These are phyloP conservation scores for Drosophila neocordata DNA, from an alignment of 1,140 invertebrate genomes.

Conservation along the genomic window DNA sequence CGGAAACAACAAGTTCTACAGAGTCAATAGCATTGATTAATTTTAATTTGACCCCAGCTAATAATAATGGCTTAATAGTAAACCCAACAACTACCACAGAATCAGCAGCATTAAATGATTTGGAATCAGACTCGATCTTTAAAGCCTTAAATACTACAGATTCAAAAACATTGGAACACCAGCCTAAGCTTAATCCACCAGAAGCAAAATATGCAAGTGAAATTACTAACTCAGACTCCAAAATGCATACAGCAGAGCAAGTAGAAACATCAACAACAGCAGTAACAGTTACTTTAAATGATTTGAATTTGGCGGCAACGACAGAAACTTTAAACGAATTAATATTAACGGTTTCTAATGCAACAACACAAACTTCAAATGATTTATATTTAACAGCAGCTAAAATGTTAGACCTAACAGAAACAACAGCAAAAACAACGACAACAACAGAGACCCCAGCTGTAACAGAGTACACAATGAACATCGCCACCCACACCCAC, in stretches of 20 bases:
- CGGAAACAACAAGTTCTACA: background rate
- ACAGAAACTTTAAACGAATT: slow-evolving; percentile 2
- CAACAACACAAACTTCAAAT: slow-evolving; percentile 8
- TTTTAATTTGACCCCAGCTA: background rate
- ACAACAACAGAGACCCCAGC: background rate
- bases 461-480: background rate
- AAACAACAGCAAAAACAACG: slow-evolving; percentile 18
- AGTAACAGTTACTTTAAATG: background rate
- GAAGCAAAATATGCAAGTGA: background rate
- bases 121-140: background rate
- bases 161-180: background rate
- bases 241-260: background rate
- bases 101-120: background rate
- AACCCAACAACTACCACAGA: background rate
- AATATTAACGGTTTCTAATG: background rate
- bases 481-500: slow-evolving; percentile 1
- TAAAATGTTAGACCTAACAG: slow-evolving; percentile 4
- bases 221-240: slow-evolving; percentile 6
- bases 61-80: background rate
- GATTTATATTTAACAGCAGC: background rate
- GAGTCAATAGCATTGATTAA: background rate
- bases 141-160: background rate
- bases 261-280: background rate
- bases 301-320: slow-evolving; percentile 5
- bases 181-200: background rate